Base-by-base conservation (phyloP, 53 echinoderm and acorn worm species). In the Holothuria leucospilota region DNA sequence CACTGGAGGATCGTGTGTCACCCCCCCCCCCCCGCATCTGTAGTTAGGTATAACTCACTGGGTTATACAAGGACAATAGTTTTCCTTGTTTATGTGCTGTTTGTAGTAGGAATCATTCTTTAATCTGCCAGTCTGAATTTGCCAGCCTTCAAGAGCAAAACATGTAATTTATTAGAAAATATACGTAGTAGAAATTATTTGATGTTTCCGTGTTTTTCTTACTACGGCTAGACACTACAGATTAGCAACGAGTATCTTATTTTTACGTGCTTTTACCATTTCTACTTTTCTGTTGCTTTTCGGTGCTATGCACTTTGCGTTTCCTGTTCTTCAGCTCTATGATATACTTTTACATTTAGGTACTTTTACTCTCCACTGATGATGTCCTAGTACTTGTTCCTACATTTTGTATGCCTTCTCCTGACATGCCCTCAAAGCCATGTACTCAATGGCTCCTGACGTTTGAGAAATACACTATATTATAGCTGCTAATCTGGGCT, bases 391-490 rank as follows among this genome's bases (percentile, higher is more conserved):
- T n/a, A n/a, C n/a, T n/a, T n/a, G n/a, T n/a, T n/a, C n/a, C n/a
- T n/a, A n/a, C n/a, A n/a, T n/a, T n/a, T 59, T 59, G 13, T 59
- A 59, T 61, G 61, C 21, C 61, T 61, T 61, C 61, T 61, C 61
- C 61, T 61, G 2, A 21, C 61, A 2, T 20, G 21, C 61, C 61
- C 61, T 1, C 61, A 61, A 16, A 61, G 61, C 61, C 61, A 20
- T 61, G 61, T 16, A 20, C 61, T 61, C 61, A 61, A 61, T 61
- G 61, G 61, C 2, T 16, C 18, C 61, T 0, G 61, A 2, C 16
- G 61, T 61, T 61, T 61, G 61, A 61, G 61, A 61, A n/a, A n/a
- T n/a, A n/a, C n/a, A 61, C 61, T 61, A 61, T 1, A 61, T 61
- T 2, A 61, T 61, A 61, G 2, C 61, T 21, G 61, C 61, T 61